Percentiles rank a stretch among this genome's conserved stretches.
Conservation (phyloP, 2,113 vertebrate species). For the Vulpes vulpes region DNA sequence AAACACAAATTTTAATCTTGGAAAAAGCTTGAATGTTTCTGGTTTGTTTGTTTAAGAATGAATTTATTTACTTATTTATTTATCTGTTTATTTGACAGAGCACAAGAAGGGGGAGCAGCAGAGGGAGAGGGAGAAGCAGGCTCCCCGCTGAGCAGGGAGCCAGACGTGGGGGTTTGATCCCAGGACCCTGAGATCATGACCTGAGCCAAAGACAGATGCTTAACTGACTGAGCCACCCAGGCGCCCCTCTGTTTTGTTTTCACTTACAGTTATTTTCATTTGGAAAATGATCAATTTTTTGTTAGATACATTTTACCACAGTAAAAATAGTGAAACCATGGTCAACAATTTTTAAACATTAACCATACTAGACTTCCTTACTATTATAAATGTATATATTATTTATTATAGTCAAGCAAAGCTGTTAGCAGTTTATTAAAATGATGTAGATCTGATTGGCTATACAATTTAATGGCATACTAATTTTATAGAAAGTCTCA, state of each 20-base stretch:
- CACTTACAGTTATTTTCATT: conserved; percentile 43
- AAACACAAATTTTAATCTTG: conserved; percentile 55
- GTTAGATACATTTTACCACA: background rate
- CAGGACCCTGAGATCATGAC: too few species aligned
- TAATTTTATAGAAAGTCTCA: conserved; percentile 28
- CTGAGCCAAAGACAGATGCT: too few species aligned
- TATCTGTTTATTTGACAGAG: too few species aligned
- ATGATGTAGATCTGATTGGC: conserved; percentile 35
- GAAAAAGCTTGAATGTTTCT: background rate
- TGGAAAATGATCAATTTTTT: background rate
- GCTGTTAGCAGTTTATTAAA: conserved; percentile 39
- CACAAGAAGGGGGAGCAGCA: too few species aligned
- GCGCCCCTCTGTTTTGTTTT: background rate
- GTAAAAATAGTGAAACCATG: background rate
- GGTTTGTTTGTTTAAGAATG: too few species aligned
- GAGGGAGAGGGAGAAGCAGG: too few species aligned
- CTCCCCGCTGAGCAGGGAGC: too few species aligned
- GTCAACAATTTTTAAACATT: background rate
- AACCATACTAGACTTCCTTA: conserved; percentile 17
- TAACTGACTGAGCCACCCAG: too few species aligned
- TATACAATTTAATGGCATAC: background rate
- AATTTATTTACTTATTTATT: too few species aligned
- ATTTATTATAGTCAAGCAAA: background rate
- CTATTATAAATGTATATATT: background rate
- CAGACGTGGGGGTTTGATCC: too few species aligned